phyloP scores from a whole-genome alignment of 2,113 vertebrate species.

The Kryptolebias marmoratus region DNA sequence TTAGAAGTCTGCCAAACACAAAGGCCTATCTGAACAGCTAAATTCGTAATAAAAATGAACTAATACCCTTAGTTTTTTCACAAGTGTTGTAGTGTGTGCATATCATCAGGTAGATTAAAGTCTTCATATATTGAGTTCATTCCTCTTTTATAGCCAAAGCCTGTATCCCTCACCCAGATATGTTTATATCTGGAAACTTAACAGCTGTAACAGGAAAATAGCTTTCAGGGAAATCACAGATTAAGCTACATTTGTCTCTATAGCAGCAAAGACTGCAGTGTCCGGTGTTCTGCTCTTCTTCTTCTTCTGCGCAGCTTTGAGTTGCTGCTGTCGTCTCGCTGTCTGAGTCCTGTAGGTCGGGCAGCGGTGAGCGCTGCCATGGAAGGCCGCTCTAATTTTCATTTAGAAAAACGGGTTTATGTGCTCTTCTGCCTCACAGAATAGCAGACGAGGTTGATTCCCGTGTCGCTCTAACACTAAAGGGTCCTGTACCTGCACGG shows the following conservation, averaged over 20 bases:
- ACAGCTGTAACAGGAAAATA: neutral
- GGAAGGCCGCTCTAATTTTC: slow-evolving; percentile 24
- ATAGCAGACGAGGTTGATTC: slow-evolving; percentile 9
- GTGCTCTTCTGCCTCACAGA: slow-evolving; percentile 19
- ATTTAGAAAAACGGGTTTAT: slow-evolving; percentile 31
- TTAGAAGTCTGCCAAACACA: no score
- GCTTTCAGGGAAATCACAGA: slow-evolving; percentile 21
- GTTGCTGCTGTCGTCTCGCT: slow-evolving; percentile 30
- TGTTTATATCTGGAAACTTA: neutral
- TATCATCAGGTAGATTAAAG: neutral
- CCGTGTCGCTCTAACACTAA: slow-evolving; percentile 35
- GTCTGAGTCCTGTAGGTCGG: slow-evolving; percentile 45
- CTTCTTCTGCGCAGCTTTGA: slow-evolving; percentile 27
- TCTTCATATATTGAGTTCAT: neutral
- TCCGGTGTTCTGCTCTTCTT: slow-evolving; percentile 60
- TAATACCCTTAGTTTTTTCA: no score
- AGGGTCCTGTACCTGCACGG: slow-evolving; percentile 22
- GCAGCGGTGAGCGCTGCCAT: slow-evolving; percentile 41
- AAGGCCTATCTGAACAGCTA: no score
- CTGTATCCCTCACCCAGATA: neutral
- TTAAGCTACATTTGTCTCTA: slow-evolving; percentile 45
- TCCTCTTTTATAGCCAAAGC: neutral
- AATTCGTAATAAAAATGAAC: no score
- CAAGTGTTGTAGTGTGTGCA: neutral
- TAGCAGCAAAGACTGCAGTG: slow-evolving; percentile 37